These are phyloP conservation scores for Ageneiosus marmoratus DNA, from an alignment of 2,113 vertebrate species.

Conservation along the genomic window DNA sequence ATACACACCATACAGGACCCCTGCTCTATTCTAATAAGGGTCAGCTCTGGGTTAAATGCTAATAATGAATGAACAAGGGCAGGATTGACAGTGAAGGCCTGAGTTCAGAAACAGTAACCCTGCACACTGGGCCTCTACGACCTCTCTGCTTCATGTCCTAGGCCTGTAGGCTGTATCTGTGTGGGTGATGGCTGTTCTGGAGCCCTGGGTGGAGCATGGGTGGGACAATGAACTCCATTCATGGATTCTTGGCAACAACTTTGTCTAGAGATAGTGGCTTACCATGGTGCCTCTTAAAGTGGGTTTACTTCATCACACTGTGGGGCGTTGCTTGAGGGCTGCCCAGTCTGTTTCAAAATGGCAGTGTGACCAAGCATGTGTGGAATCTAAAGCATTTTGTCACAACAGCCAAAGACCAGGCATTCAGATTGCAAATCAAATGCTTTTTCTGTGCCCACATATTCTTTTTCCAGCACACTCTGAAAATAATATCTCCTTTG, in stretches of 20 bases:
- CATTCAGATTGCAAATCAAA: constrained; percentile 60
- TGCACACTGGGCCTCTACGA: constrained; percentile 2
- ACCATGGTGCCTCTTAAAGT: constrained; percentile 38
- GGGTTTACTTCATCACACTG: constrained; percentile 55
- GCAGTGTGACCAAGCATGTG: constrained; percentile 76
- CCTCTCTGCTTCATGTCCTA: not conserved
- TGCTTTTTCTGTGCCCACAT: constrained; percentile 61
- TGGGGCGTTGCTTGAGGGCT: constrained; percentile 6
- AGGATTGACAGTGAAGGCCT: constrained; percentile 28
- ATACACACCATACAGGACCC: constrained; percentile 25
- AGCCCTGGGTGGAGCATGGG: constrained; percentile 28
- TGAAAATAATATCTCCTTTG: constrained; percentile 30
- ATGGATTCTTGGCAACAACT: constrained; percentile 48
- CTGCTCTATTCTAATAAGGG: constrained; percentile 41
- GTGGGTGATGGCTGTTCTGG: constrained; percentile 37
- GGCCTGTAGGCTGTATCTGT: constrained; percentile 28
- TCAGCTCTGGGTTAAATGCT: constrained; percentile 38
- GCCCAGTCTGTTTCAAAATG: constrained; percentile 72
- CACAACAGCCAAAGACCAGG: constrained; percentile 63
- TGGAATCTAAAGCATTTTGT: constrained; percentile 72
- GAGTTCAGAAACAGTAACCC: constrained; percentile 25
- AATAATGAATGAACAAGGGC: constrained; percentile 46
- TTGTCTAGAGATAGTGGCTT: constrained; percentile 35
- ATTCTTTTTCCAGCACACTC: constrained; percentile 67
- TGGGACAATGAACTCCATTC: constrained; percentile 67